Percentiles rank a stretch among this genome's conserved stretches.
phyloP scores from a whole-genome alignment of 2,888 invertebrate species.

The Anagyrus pseudococci region DNA sequence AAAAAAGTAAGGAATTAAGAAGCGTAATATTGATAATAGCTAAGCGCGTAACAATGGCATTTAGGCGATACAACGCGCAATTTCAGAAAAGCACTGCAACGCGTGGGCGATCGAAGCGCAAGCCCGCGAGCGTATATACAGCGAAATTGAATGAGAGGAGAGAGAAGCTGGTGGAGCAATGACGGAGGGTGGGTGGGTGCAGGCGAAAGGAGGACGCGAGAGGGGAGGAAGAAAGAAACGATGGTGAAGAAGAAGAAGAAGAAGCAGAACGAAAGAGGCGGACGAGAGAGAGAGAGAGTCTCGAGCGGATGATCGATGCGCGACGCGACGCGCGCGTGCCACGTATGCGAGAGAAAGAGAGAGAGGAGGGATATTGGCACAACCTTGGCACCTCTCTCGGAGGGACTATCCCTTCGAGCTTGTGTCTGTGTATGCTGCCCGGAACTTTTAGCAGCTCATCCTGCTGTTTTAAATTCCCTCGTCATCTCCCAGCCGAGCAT shows the following conservation, averaged over 20 bases:
- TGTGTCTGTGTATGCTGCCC: background rate
- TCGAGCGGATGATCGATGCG: conserved; percentile 32
- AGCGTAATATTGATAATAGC: background rate
- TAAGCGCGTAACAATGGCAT: too few species aligned
- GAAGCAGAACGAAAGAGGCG: background rate
- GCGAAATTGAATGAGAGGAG: background rate
- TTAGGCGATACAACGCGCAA: too few species aligned
- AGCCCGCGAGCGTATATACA: conserved; percentile 14
- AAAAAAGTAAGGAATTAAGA: background rate
- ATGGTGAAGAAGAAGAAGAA: background rate
- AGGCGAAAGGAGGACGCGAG: background rate
- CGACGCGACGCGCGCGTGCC: conserved; percentile 7
- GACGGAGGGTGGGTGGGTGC: too few species aligned
- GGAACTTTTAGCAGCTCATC: too few species aligned
- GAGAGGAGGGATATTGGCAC: conserved; percentile 24
- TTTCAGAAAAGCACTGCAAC: too few species aligned
- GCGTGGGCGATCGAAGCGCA: conserved; percentile 1
- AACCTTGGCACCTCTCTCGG: conserved; percentile 23
- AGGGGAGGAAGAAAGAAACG: background rate
- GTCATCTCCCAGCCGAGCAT: too few species aligned
- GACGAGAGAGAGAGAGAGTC: conserved; percentile 12
- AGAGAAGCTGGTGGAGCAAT: too few species aligned
- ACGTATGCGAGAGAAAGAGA: background rate
- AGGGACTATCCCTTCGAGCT: background rate
- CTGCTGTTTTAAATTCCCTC: too few species aligned